Percentiles rank a stretch among this genome's conserved stretches.
Conservation (phyloP, 2,797 vertebrate genomes). For the Anableps anableps region DNA sequence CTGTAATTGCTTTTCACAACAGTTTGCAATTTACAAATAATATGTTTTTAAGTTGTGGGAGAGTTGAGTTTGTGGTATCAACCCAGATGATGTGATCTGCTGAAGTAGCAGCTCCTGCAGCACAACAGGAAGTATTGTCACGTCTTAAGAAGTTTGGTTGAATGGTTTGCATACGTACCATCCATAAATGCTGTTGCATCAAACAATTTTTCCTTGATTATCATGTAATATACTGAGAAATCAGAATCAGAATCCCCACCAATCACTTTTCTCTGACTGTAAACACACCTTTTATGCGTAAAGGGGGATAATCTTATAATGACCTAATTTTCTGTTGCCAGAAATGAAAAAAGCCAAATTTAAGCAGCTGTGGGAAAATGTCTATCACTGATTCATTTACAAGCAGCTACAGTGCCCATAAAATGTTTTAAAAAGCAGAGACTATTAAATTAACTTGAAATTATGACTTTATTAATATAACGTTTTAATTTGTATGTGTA, state of each 20-base stretch:
- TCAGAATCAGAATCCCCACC: neutral
- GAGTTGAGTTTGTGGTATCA: neutral
- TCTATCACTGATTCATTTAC: neutral
- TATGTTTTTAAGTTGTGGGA: neutral
- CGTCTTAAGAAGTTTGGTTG: neutral
- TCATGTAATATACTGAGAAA: neutral
- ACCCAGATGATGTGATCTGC: neutral
- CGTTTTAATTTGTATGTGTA: too few relatives aligned
- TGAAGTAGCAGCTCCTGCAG: neutral
- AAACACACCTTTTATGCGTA: neutral
- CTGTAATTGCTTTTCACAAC: neutral
- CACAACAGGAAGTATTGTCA: neutral
- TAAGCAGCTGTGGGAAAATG: neutral
- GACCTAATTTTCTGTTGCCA: neutral
- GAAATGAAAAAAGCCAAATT: neutral
- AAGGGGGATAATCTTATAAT: neutral
- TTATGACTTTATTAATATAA: neutral
- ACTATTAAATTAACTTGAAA: neutral
- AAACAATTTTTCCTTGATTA: neutral
- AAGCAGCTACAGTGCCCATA: neutral
- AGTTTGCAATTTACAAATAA: neutral
- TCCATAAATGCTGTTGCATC: neutral
- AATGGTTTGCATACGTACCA: neutral
- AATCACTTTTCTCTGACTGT: neutral
- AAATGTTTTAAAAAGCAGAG: neutral